A percentile compares a stretch with the other conserved stretches of the same genome.
Conservation (phyloP, 37 sponge, comb jelly and placozoan species). For the Corticium candelabrum region DNA sequence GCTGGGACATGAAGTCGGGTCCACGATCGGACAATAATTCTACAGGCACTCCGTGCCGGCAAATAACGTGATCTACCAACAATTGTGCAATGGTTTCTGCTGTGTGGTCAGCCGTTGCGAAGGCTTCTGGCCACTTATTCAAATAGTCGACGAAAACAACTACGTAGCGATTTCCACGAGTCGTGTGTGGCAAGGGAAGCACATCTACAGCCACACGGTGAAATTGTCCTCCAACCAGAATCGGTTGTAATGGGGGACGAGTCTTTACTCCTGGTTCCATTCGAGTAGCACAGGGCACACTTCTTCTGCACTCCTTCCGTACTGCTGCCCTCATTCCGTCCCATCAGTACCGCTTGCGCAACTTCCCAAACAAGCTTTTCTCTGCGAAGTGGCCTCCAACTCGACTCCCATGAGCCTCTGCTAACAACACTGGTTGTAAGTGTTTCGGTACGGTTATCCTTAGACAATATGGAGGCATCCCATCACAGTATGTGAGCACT, state of each 20-base stretch:
- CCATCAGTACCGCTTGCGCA: too few relatives aligned
- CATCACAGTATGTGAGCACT: too few relatives aligned
- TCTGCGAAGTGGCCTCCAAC: too few relatives aligned
- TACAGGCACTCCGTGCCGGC: conserved; percentile 48
- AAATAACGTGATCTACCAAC: conserved; percentile 36
- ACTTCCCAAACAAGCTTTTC: too few relatives aligned
- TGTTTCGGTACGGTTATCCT: too few relatives aligned
- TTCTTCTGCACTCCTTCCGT: too few relatives aligned
- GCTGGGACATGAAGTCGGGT: conserved; percentile 13
- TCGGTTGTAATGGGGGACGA: too few relatives aligned
- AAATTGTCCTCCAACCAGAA: conserved; percentile 52
- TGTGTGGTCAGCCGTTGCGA: conserved; percentile 28
- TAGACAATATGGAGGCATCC: too few relatives aligned
- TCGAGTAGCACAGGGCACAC: conserved; percentile 34
- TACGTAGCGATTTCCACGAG: conserved; percentile 23
- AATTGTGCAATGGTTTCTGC: conserved; percentile 42
- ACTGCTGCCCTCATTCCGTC: too few relatives aligned
- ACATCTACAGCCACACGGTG: conserved; percentile 36
- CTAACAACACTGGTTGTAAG: too few relatives aligned
- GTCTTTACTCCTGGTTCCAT: too few relatives aligned
- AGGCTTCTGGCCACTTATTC: conserved; percentile 60
- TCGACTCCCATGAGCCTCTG: too few relatives aligned
- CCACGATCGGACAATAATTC: conserved; percentile 42
- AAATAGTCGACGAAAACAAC: conserved; percentile 43
- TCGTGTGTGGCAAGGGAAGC: conserved; percentile 18